These are phyloP conservation scores for Clarias fuscus DNA, from an alignment of 2,797 vertebrate species.

Conservation along the genomic window DNA sequence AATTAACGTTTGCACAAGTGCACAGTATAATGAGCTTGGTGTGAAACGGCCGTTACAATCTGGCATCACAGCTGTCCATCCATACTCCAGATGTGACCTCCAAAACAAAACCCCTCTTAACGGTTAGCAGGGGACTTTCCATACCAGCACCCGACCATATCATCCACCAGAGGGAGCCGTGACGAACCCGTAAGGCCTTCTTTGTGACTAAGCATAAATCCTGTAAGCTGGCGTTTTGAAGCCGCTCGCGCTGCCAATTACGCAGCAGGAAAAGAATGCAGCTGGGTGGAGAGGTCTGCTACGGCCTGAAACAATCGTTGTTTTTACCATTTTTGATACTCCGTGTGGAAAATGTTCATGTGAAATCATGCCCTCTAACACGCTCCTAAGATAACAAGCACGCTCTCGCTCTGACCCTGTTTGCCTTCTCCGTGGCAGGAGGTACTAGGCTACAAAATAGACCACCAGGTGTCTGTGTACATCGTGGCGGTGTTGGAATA, in stretches of 20 bases:
- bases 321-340: constrained; percentile 18
- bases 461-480: constrained; percentile 97
- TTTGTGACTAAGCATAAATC: constrained; percentile 44
- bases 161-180: constrained; percentile 48
- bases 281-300: constrained; percentile 25
- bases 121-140: constrained; percentile 25
- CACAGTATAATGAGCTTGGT: not conserved
- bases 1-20: not conserved
- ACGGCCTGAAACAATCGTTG: constrained; percentile 20
- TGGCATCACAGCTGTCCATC: constrained; percentile 1
- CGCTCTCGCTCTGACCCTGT: constrained; percentile 1
- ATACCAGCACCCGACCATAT: not conserved
- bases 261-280: constrained; percentile 38
- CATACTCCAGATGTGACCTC: not conserved
- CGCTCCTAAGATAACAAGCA: not conserved
- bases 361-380: not conserved
- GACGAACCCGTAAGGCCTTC: not conserved
- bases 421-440: constrained; percentile 74
- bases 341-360: constrained; percentile 17
- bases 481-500: constrained; percentile 97
- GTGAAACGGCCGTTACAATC: not conserved
- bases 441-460: constrained; percentile 94
- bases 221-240: constrained; percentile 42
- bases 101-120: constrained; percentile 8
- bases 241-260: constrained; percentile 18